Percentiles rank a stretch among this genome's conserved stretches.
Evolutionary conservation across 1,140 invertebrate genomes (phyloP).

Genomic region (Drosophila pseudoananassae): DNA sequence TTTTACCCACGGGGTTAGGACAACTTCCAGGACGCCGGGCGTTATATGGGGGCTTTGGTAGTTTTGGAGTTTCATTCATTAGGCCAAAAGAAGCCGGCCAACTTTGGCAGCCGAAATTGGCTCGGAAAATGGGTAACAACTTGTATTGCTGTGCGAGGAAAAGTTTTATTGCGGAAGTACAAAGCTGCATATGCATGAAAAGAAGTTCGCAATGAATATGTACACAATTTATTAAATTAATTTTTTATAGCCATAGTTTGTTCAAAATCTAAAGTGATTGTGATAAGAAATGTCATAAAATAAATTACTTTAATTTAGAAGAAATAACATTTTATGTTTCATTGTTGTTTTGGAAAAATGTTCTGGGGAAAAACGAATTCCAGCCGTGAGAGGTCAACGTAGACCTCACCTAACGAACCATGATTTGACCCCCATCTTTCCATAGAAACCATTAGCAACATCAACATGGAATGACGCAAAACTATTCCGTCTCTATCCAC

Average conservation of each 20-base stretch:
- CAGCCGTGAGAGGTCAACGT: not conserved
- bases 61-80: conserved; percentile 34
- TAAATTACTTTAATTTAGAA: too few species aligned
- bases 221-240: conserved; percentile 7
- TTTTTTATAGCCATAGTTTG: not conserved
- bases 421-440: conserved; percentile 28
- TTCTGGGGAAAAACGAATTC: too few species aligned
- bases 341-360: too few species aligned
- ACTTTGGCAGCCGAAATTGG: conserved; percentile 22
- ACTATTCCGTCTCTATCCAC: conserved; percentile 15
- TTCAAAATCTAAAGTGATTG: not conserved
- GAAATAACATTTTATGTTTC: not conserved
- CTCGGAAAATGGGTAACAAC: conserved; percentile 12
- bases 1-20: conserved; percentile 15
- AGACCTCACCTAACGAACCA: conserved; percentile 51
- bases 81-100: conserved; percentile 28
- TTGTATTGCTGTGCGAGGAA: conserved; percentile 2
- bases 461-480: conserved; percentile 30
- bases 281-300: not conserved
- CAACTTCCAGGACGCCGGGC: not conserved
- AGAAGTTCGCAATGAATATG: not conserved
- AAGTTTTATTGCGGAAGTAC: conserved; percentile 6
- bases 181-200: not conserved
- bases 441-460: conserved; percentile 53
- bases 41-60: conserved; percentile 1